Evolutionary conservation across 2,113 vertebrate species (phyloP).

Genomic region (Nanorana parkeri): DNA sequence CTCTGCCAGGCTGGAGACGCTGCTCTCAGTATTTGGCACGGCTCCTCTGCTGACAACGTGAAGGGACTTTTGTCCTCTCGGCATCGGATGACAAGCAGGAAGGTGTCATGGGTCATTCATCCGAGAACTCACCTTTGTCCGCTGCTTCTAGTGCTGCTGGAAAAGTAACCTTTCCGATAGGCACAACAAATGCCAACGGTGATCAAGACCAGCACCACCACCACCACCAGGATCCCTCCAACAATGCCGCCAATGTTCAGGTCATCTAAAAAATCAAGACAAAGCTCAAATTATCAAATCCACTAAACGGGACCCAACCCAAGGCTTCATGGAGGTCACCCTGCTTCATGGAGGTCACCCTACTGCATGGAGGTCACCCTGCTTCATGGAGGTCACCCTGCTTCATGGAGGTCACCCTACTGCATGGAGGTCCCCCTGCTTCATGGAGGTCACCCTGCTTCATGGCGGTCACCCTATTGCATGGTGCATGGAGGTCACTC

Average conservation of each 20-base stretch:
- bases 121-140: constrained; percentile 80
- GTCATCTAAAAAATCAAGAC: constrained; percentile 78
- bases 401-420: no score
- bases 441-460: no score
- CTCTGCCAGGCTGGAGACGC: no score
- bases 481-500: no score
- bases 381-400: no score
- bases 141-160: constrained; percentile 79
- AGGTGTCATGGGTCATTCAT: not conserved
- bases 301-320: not conserved
- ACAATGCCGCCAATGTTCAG: constrained; percentile 88
- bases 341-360: no score
- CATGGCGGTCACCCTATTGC: no score
- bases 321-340: no score
- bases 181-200: constrained; percentile 84
- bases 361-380: no score
- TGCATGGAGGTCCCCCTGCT: no score
- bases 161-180: constrained; percentile 85
- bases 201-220: constrained; percentile 77
- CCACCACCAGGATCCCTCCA: constrained; percentile 82
- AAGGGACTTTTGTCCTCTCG: not conserved
- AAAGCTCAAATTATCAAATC: not conserved
- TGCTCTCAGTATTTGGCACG: no score
- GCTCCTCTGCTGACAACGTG: not conserved
- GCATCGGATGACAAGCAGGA: not conserved